Evolutionary conservation across 2,888 invertebrate genomes (phyloP), one percentile per base, ranked within the genome.

Genomic region (Gibbula magus): DNA sequence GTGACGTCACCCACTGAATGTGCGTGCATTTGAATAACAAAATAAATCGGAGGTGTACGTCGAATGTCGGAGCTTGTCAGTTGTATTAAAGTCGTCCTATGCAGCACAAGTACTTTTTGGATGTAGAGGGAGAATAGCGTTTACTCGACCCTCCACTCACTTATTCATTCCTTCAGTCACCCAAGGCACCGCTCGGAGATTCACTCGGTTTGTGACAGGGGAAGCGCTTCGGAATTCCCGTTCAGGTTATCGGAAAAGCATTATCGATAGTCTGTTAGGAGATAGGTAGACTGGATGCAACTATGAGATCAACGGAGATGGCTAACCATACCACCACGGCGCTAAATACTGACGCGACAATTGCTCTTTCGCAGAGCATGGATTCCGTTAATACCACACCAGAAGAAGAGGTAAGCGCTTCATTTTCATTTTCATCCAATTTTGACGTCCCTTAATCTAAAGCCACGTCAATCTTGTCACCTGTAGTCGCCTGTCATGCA

Each of bases 311-410:
- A 75, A 84, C 82, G 53, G 86, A 87, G 18, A 86, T 86, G 84
- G 83, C 86, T 8, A 70, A 78, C 13, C 79, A 81, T 61, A 81
- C 78, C 25, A 76, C 78, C 52, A 78, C 80, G 10, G 83, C 82
- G 35, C 82, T 89, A 35, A 88, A 86, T 92, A 95, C 95, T 94
- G 95, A 95, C 93, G 95, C 95, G 88, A 94, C 95, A 87, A 95
- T 95, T 93, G 96, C 97, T 92, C 91, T 94, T 74, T 97, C 97
- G 93, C 98, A 98, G 94, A 98, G 97, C 94, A 98, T 98, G 97
- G 98, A 98, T 94, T 98, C 97, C 91, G 98, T 98, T 93, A 98
- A 98, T 94, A 97, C 97, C 96, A 96, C 97, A 93, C 96, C 97
- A 93, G 98, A 98, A 95, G 98, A 98, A 95, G 98, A 98, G 98